A percentile compares a stretch with the other conserved stretches of the same genome.
Conservation (phyloP, 1,140 invertebrate species). For the Tetragonula clypearis region DNA sequence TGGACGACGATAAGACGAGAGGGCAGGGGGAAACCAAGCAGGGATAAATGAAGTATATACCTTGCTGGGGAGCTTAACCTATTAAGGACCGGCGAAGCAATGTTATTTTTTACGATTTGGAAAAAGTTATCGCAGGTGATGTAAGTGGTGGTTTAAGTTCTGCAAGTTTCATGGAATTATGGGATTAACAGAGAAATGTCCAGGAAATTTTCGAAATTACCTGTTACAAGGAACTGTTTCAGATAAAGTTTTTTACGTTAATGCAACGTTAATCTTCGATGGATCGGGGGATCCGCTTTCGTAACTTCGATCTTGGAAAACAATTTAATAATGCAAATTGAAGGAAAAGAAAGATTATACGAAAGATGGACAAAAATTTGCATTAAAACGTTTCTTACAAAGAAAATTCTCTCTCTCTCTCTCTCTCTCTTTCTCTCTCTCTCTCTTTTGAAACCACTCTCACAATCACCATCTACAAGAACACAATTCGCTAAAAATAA, state of each 20-base stretch:
- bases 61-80: neutral
- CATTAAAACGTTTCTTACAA: too few relatives aligned
- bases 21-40: neutral
- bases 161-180: neutral
- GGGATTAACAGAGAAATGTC: neutral
- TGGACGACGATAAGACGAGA: neutral
- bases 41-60: slow-evolving; percentile 1
- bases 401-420: too few relatives aligned
- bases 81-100: neutral
- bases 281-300: too few relatives aligned
- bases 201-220: neutral
- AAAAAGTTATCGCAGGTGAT: neutral
- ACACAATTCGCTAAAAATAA: too few relatives aligned
- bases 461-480: too few relatives aligned
- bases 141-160: neutral
- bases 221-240: neutral
- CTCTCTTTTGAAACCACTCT: too few relatives aligned
- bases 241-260: neutral
- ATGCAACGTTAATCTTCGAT: neutral
- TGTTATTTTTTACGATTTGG: neutral
- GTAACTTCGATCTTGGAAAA: too few relatives aligned
- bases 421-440: too few relatives aligned
- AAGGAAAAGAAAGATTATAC: neutral
- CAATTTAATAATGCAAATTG: neutral
- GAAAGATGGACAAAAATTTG: too few relatives aligned